Evolutionary conservation across 2,797 vertebrate species (phyloP).

Genomic region (Rousettus madagascariensis): DNA sequence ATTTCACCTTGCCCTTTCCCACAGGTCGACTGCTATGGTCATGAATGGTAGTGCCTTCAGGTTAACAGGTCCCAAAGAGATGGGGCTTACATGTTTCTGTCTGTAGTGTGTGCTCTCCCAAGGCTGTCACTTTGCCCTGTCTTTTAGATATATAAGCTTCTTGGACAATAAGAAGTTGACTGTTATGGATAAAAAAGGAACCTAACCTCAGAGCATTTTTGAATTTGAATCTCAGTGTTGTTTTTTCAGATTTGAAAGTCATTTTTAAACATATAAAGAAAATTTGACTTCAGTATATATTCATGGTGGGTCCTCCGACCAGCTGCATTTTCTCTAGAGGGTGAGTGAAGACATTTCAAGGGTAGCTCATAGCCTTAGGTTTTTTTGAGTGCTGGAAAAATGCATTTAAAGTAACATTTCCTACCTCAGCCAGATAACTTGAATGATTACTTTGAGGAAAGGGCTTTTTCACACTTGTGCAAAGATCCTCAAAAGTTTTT

Average conservation of each 20-base stretch:
- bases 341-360: slow-evolving; percentile 52
- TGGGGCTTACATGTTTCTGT: neutral
- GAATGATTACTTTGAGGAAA: slow-evolving; percentile 60
- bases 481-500: slow-evolving; percentile 61
- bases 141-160: neutral
- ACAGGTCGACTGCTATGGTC: neutral
- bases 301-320: slow-evolving; percentile 66
- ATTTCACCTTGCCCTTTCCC: neutral
- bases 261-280: slow-evolving; percentile 55
- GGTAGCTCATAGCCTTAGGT: slow-evolving; percentile 28
- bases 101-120: neutral
- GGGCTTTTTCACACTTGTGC: slow-evolving; percentile 54
- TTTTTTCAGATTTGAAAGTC: slow-evolving; percentile 47
- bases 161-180: neutral
- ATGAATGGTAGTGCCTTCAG: neutral
- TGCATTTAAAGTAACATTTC: slow-evolving; percentile 68
- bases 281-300: slow-evolving; percentile 48
- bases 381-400: slow-evolving; percentile 65
- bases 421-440: slow-evolving; percentile 55
- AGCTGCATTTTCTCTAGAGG: slow-evolving; percentile 59
- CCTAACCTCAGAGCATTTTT: neutral
- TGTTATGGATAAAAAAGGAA: neutral
- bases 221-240: slow-evolving; percentile 14
- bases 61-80: neutral
- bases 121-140: neutral